Base-by-base conservation (phyloP, 2,113 vertebrate species). In the Pelodiscus sinensis region DNA sequence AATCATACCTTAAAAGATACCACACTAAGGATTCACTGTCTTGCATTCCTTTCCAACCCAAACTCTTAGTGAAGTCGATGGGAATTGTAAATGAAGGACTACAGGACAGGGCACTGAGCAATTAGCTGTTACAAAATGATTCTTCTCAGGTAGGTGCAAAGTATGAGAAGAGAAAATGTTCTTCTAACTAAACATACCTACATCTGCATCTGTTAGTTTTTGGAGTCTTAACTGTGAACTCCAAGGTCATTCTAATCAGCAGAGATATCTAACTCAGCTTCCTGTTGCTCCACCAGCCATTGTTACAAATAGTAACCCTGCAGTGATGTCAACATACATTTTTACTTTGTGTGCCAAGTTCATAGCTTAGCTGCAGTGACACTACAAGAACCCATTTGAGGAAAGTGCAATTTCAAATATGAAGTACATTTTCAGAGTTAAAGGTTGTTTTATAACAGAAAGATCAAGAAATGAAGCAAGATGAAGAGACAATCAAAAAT, bases 321-420 rank as follows among this genome's bases (percentile, higher is more conserved):
- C 81, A 81, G 54, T 52, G 29, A 84, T 92, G 65, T 56, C 78
- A 87, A 91, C 52, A 87, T 71, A 91, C 62, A 58, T 87, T 71
- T 71, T 55, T 52, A 18, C 50, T 79, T 79, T 84, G 62, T 8
- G 81, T 31, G 44, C 93, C 25, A 89, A 90, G 68, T 8, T 31
- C 68, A 50, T 44, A 62, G 44, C 56, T 93, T 25, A 56, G 52
- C n/a, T 24, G 12, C 24, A 25, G 13, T 50, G 35, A 44, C 44
- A 27, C 12, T 71, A 83, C 14, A 90, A 87, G 79, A 52, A 78
- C n/a, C 55, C 8, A 22, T 55, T 68, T 44, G 51, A 88, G 85
- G 55, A 83, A 89, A 89, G 75, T 25, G 35, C 44, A 29, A 11
- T 9, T 44, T 56, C 68, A 79, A 82, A 85, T 24, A 85, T 2